Evolutionary conservation across 2,888 invertebrate species (phyloP).

Genomic region (Oxytorus armatus): DNA sequence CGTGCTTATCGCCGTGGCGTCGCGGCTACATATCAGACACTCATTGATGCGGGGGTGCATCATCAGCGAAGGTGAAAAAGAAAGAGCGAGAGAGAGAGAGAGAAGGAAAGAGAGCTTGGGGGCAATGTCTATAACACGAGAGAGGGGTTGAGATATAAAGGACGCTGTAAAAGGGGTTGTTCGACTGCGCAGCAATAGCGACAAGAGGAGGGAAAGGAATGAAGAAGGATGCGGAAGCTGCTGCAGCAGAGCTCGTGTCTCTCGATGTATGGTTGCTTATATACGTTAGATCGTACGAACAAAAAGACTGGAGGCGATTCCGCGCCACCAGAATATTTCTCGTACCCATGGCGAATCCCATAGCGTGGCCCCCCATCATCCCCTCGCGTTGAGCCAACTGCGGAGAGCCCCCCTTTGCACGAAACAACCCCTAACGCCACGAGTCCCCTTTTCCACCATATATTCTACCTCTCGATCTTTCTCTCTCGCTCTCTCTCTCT

Average conservation of each 20-base stretch:
- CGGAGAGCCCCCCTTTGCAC: not conserved
- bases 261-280: not conserved
- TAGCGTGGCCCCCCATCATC: not conserved
- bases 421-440: not conserved
- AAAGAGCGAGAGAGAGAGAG: slow-evolving; percentile 10
- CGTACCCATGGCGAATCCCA: slow-evolving; percentile 30
- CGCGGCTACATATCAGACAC: slow-evolving; percentile 8
- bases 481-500: slow-evolving; percentile 1
- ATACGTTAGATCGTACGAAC: not conserved
- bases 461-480: not conserved
- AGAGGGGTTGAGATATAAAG: slow-evolving; percentile 42
- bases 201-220: too few relatives aligned
- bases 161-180: slow-evolving; percentile 10
- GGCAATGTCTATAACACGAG: slow-evolving; percentile 40
- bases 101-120: slow-evolving; percentile 17
- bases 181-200: slow-evolving; percentile 19
- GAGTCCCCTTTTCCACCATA: not conserved
- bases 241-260: slow-evolving; percentile 1
- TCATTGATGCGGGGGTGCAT: slow-evolving; percentile 34
- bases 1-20: slow-evolving; percentile 36
- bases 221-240: slow-evolving; percentile 20
- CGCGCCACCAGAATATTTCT: slow-evolving; percentile 3
- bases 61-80: not conserved
- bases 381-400: too few relatives aligned
- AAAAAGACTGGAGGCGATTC: slow-evolving; percentile 3